phyloP scores from a whole-genome alignment of 2,113 vertebrate species.

The Patagioenas fasciata region DNA sequence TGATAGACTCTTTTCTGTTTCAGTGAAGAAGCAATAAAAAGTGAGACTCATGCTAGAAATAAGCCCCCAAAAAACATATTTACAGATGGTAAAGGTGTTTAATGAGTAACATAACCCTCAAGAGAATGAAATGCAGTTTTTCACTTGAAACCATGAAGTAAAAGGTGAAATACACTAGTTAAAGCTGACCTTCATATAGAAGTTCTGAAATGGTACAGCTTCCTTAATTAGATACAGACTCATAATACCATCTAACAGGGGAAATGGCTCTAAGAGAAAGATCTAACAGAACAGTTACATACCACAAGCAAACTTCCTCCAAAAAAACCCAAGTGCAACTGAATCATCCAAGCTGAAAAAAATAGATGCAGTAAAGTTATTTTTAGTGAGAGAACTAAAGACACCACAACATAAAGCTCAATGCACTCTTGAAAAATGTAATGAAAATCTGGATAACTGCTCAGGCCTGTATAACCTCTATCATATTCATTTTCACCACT shows the following conservation, averaged over 20 bases:
- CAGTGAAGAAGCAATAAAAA: not conserved
- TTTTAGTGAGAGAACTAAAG: not conserved
- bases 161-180: not conserved
- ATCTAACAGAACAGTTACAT: not conserved
- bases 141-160: not conserved
- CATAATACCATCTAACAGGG: not conserved
- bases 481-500: not conserved
- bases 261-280: not conserved
- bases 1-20: not conserved
- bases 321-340: not conserved
- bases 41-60: not conserved
- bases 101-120: not conserved
- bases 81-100: not conserved
- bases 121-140: not conserved
- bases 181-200: not conserved
- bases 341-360: not conserved
- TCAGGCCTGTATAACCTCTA: not conserved
- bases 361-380: not conserved
- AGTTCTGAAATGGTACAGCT: not conserved
- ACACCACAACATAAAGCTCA: not conserved
- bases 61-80: not conserved
- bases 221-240: not conserved
- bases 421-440: not conserved
- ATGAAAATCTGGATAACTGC: not conserved
- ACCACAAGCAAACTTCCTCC: not conserved